These are phyloP conservation scores for Athripsodes cinereus DNA, from an alignment of 2,888 invertebrate species.

Conservation along the genomic window DNA sequence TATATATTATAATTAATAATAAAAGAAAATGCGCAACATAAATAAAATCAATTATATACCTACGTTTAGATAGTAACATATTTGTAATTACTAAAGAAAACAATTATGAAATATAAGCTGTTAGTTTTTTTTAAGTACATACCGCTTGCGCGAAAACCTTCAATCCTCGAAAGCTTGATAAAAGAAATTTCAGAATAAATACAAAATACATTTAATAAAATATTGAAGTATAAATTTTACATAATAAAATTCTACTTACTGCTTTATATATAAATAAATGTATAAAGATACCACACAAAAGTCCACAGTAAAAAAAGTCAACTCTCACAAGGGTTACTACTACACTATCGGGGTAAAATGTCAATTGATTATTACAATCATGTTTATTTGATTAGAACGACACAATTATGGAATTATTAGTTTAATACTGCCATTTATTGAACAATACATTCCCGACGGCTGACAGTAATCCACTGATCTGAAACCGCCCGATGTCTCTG, in stretches of 20 bases:
- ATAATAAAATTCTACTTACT: constrained; percentile 16
- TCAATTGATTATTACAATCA: neutral
- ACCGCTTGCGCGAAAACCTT: constrained; percentile 26
- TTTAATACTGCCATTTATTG: neutral
- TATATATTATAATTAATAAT: too few species aligned
- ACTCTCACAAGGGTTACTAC: neutral
- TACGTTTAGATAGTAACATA: too few species aligned
- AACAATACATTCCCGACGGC: neutral
- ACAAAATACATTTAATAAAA: neutral
- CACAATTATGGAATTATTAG: neutral
- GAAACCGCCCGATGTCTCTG: neutral
- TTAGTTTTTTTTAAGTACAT: constrained; percentile 10
- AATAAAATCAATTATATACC: too few species aligned
- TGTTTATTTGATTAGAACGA: neutral
- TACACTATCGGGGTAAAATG: neutral
- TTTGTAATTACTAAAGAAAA: too few species aligned
- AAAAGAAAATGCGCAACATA: too few species aligned
- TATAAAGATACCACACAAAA: neutral
- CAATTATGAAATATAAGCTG: too few species aligned
- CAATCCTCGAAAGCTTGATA: constrained; percentile 24
- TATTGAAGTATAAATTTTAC: constrained; percentile 10
- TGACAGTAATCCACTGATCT: neutral
- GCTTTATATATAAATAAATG: constrained; percentile 18
- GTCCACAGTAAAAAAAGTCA: neutral
- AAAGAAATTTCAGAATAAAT: constrained; percentile 5